phyloP scores from a whole-genome alignment of 2,888 invertebrate genomes.

The Periphyllus acericola region DNA sequence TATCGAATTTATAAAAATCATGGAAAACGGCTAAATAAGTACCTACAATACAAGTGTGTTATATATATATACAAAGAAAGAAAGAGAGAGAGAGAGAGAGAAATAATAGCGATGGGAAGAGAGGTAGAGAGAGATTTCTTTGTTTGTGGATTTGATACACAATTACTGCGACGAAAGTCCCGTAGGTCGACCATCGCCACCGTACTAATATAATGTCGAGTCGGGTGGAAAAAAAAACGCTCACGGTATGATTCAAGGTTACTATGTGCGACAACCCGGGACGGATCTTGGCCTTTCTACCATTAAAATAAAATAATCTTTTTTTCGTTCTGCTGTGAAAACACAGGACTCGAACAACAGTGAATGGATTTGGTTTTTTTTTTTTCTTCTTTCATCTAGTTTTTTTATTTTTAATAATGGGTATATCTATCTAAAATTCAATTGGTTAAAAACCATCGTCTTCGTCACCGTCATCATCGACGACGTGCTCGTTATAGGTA shows the following conservation, averaged over 20 bases:
- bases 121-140: conserved; percentile 24
- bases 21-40: background rate
- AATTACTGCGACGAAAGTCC: conserved; percentile 55
- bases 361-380: conserved; percentile 40
- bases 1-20: conserved; percentile 9
- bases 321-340: conserved; percentile 59
- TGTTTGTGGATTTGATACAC: conserved; percentile 57
- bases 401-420: background rate
- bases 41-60: background rate
- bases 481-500: background rate
- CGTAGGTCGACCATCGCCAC: conserved; percentile 38
- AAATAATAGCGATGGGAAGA: no score
- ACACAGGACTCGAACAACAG: conserved; percentile 32
- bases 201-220: conserved; percentile 21
- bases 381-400: background rate
- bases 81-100: background rate
- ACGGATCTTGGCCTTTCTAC: conserved; percentile 62
- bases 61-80: background rate
- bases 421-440: conserved; percentile 24
- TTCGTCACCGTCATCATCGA: background rate
- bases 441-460: conserved; percentile 27
- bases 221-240: conserved; percentile 54
- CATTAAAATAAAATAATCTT: conserved; percentile 57
- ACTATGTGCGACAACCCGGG: conserved; percentile 60
- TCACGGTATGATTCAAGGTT: conserved; percentile 61